Base-by-base conservation (phyloP, 2,888 invertebrate species). In the Pseudococcus viburni region DNA sequence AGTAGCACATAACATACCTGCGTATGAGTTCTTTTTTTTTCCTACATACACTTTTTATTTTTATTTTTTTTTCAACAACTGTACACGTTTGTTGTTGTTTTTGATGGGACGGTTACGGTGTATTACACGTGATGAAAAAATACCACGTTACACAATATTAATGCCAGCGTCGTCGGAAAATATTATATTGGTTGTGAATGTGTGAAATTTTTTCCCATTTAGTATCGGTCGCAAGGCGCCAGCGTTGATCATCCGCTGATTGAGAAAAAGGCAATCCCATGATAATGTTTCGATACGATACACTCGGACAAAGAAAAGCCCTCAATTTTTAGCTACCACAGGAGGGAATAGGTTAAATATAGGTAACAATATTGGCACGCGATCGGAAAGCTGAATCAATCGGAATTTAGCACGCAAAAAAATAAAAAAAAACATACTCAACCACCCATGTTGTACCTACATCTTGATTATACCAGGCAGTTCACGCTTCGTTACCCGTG, bases 61-160 rank as follows among this genome's bases (percentile, higher is more conserved):
- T 9, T 42, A 42, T 11, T 83, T 46, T 83, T 83, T 83, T 77
- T 46, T 17, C 12, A 42, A 86, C 73, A 77, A 51, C 73, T 73
- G 73, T 51, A 77, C 77, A 48, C 77, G 51, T 33, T 73, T 48
- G 77, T 42, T 87, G 87, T 77, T 88, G 87, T 77, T 88, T n/a
- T 88, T 83, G 88, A 88, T 88, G 83, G 88, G 88, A 88, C 83
- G 88, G 88, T 80, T 88, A 88, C 88, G 88, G 88, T 88, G 48
- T 19, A 88, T 88, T 88, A 88, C 83, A 42, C 59, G n/a, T 59
- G 88, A 88, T 55, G 83, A 88, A 88, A 33, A 88, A 33, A 88
- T 88, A 88, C 88, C 88, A 51, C 59, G 55, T 59, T 88, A 88
- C 88, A 77, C 80, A 88, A 88, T 83, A 83, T 46, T 83, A 83